Percentiles rank a stretch among this genome's conserved stretches.
These are phyloP conservation scores for Drosophila aldrichi DNA, from an alignment of 2,888 invertebrate genomes.

Conservation along the genomic window DNA sequence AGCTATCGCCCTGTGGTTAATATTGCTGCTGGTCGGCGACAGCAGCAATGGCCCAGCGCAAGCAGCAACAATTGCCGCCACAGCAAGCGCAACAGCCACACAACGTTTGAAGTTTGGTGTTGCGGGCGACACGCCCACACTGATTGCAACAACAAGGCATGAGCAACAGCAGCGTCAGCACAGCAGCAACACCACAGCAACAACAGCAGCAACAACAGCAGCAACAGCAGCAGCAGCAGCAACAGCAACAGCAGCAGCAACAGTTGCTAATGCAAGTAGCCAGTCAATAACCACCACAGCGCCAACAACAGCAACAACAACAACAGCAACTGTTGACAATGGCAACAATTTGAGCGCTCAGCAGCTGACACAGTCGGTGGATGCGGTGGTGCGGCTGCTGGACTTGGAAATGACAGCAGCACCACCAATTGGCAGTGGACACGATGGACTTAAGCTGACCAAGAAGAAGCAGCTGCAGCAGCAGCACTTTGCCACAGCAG, in stretches of 20 bases:
- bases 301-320: slow-evolving; percentile 3
- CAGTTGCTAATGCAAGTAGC: slow-evolving; percentile 15
- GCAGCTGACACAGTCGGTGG: slow-evolving; percentile 17
- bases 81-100: slow-evolving; percentile 24
- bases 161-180: slow-evolving; percentile 22
- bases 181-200: slow-evolving; percentile 11
- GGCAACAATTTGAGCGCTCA: slow-evolving; percentile 3
- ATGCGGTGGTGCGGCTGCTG: slow-evolving; percentile 67
- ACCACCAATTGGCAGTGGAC: slow-evolving; percentile 70
- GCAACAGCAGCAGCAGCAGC: slow-evolving; percentile 16
- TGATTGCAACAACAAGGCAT: slow-evolving; percentile 23
- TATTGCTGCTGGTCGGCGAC: slow-evolving; percentile 50
- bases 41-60: slow-evolving; percentile 22
- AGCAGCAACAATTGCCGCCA: slow-evolving; percentile 35
- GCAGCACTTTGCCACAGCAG: slow-evolving; percentile 71
- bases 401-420: slow-evolving; percentile 71
- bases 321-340: slow-evolving; percentile 14
- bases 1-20: slow-evolving; percentile 40
- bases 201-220: neutral
- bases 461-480: slow-evolving; percentile 84
- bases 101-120: slow-evolving; percentile 46
- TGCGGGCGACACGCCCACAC: slow-evolving; percentile 43
- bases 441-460: slow-evolving; percentile 84
- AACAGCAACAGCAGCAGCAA: slow-evolving; percentile 31
- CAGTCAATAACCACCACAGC: slow-evolving; percentile 1